Evolutionary conservation across 30 jellyfish, hydroid and myxozoan species (phyloP), one percentile per base, ranked within the genome.

Genomic region (Cassiopea xamachana): DNA sequence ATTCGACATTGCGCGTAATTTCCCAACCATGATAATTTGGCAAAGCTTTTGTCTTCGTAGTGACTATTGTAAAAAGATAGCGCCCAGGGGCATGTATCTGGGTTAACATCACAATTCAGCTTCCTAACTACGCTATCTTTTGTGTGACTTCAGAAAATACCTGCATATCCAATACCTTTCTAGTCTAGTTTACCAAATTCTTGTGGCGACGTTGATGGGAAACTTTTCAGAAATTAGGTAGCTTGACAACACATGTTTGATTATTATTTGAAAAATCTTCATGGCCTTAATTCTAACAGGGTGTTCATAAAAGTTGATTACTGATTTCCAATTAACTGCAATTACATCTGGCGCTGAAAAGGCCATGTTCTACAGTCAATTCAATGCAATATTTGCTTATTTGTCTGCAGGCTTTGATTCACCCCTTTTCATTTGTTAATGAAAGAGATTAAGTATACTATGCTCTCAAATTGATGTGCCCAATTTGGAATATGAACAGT

Each of bases 401-500:
- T n/a, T 18, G 90, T 81, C 90, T 81, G 13, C 49, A 14, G 73
- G 43, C 45, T 48, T 49, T 1, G 8, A 72, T 16, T 61, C 70
- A 70, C 91, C 91, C 91, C 91, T 70, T 81, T 81, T 81, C 71
- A 64, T 81, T 61, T 47, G 19, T 58, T 69, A 68, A 81, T 51
- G 68, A 55, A 50, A 18, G 15, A 77, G 91, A 83, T 83, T 83
- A 83, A 69, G 46, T 73, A 46, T 83, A 67, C 77, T 69, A 19
- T 83, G 76, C 80, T 83, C 84, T 69, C 84, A 83, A 71, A 45
- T 83, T 83, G 91, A 83, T 83, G 91, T 83, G 49, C 91, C 84
- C 83, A 81, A 81, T 81, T 67, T 64, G 80, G 90, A 81, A 81
- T 81, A 60, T 75, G 73, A 64, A 81, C 69, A 81, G 90, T 61